Evolutionary conservation across 2,797 vertebrate species (phyloP).

Genomic region (Phalanger gymnotis): DNA sequence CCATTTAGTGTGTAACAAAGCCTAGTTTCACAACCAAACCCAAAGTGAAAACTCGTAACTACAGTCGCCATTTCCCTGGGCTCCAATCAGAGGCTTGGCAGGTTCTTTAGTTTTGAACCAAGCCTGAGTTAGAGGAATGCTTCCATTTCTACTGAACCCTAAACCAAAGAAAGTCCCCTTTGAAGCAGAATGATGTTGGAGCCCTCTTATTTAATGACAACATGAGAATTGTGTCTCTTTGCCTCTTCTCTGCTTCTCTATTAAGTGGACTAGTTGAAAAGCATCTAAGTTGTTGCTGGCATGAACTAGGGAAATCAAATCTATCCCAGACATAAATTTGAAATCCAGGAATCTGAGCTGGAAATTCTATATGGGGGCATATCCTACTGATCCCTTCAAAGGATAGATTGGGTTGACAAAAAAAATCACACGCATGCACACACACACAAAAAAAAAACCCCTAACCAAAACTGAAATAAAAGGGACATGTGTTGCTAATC

Average conservation of each 20-base stretch:
- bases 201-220: neutral
- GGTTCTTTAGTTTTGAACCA: neutral
- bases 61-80: neutral
- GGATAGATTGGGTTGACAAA: neutral
- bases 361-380: neutral
- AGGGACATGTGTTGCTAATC: neutral
- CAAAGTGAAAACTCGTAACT: neutral
- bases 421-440: neutral
- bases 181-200: neutral
- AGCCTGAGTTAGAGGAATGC: neutral
- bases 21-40: neutral
- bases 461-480: conserved; percentile 7
- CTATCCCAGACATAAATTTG: neutral
- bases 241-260: conserved; percentile 41
- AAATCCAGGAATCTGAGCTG: conserved; percentile 28
- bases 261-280: conserved; percentile 56
- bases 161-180: neutral
- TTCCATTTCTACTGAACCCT: neutral
- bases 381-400: neutral
- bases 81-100: neutral
- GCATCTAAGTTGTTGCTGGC: conserved; percentile 34
- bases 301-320: neutral
- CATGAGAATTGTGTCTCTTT: conserved; percentile 1
- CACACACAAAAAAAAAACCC: neutral
- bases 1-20: neutral